Base-by-base conservation (phyloP, 2,888 invertebrate genomes). In the Drosophila pseudotalamancana region DNA sequence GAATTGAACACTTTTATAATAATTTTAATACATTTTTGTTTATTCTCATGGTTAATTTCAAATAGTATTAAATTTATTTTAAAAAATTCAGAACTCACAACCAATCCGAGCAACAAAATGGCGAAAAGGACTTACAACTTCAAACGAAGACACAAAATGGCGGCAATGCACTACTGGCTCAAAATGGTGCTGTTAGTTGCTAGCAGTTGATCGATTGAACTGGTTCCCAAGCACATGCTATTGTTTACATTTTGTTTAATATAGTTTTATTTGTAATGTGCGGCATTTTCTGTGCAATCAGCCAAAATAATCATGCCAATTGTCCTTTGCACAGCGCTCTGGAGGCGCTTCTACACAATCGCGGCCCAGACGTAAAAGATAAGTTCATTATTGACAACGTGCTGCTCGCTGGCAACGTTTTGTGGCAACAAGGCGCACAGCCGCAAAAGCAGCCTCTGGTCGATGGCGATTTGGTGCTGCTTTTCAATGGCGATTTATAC, bases 401-500 rank as follows among this genome's bases (percentile, higher is more conserved):
- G 3, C 50, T 82, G n/a, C 85, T 91, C 25, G 77, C 67, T 88
- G 93, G 93, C 6, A 92, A 93, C 69, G 95, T 98, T 6, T 92
- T 98, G 45, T 97, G 98, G 96, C 95, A 97, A 91, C 96, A 98
- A 92, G 98, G 98, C 3, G 62, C 73, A 1, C 55, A 90, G 14
- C 87, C 94, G 2, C 93, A 93, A 2, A 77, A 84, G 25, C 98
- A 98, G 89, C 98, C 98, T 0, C 50, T 93, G 21, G 93, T 94
- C 89, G 90, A 91, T 8, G 89, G 92, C 31, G 92, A 93, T 19
- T 95, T 95, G 68, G 89, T 95, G 51, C 92, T 98, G 54, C 90
- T 97, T 18, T 97, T 96, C 93, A 98, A 98, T 92, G 98, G 98
- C 23, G 98, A 99, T 91, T 93, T 97, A 72, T 98, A 95, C 92